Evolutionary conservation across 2,797 vertebrate species (phyloP), one percentile per base, ranked within the genome.

Genomic region (Salarias fasciatus): DNA sequence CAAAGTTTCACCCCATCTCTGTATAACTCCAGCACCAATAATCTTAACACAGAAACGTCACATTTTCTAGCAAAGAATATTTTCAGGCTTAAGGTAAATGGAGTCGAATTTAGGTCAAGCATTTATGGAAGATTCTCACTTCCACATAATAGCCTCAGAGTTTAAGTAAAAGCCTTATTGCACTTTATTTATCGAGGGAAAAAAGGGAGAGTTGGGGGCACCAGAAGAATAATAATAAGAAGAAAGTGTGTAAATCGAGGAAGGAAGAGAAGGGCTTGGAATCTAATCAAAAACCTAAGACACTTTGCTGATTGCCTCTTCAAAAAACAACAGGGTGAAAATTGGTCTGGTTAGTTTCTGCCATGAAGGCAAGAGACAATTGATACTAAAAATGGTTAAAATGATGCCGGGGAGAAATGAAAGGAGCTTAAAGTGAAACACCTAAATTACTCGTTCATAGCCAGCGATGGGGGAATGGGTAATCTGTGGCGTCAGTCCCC

Each of bases 331-430:
- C 77, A 75, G 69, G 70, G 55, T 66, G 64, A 84, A 85, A 88
- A 88, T 87, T 85, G 88, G 69, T 86, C 90, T 83, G 75, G 76
- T 90, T 91, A 87, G 77, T 86, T 85, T 87, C 84, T 81, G 83
- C 80, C 83, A 84, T 71, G 69, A 85, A 85, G 59, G 75, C 69
- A 72, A 80, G 42, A 85, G 79, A 82, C 71, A 84, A 80, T 72
- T 75, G 77, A 82, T 75, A 78, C 69, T 72, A 83, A 85, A 87
- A 89, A 87, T 76, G 65, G 69, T 81, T 82, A 73, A 83, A 86
- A 86, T 77, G 77, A 82, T 87, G 71, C 79, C 12, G 43, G 66
- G 69, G 66, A 76, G 72, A 83, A 89, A 83, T 78, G 53, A 85
- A 87, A 88, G 79, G 61, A 73, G 63, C 72, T 80, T 71, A 84